Evolutionary conservation across 2,113 vertebrate genomes (phyloP), one percentile per base, ranked within the genome.

Genomic region (Pachypanchax playfairii): DNA sequence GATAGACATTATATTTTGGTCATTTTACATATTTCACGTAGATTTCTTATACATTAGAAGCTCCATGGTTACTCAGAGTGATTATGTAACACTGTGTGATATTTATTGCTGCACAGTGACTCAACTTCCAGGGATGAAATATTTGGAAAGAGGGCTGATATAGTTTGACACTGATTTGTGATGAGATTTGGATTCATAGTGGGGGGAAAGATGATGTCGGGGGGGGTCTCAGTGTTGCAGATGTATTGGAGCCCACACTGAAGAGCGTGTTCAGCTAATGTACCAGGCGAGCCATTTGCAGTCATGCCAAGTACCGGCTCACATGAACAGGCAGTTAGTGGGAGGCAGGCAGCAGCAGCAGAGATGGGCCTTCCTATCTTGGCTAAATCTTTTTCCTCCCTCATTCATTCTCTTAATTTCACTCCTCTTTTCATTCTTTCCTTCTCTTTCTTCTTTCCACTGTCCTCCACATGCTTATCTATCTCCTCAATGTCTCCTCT

Each of bases 301-400:
- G 83, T 77, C 84, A 76, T 76, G 84, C 86, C 86, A 84, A 85
- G 74, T 77, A 59, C n/a, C 55, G 62, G 70, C 77, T 81, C 75
- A 62, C 75, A 71, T 56, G 84, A 84, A 82, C 84, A 86, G 74
- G 78, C 84, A 86, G 84, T 77, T 70, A 76, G 87, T 86, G 80
- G 85, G 84, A 88, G 85, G 87, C 83, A 80, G 75, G 84, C 80
- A 74, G 77, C 78, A 75, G 80, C 72, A 68, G 81, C 74, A 70
- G 79, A 75, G 59, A 80, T 61, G 63, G 73, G 70, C 81, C 84
- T 81, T 79, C 57, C 79, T 79, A 70, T 83, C 72, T 68, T 78
- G 51, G 75, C 75, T 47, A 38, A 73, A 77, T 78, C 59, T 77
- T 67, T 71, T 61, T 61, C 62, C 56, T 75, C 55, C 57, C 69